Evolutionary conservation across 1,140 invertebrate species (phyloP), one percentile per base, ranked within the genome.

Genomic region (Amphibalanus amphitrite): DNA sequence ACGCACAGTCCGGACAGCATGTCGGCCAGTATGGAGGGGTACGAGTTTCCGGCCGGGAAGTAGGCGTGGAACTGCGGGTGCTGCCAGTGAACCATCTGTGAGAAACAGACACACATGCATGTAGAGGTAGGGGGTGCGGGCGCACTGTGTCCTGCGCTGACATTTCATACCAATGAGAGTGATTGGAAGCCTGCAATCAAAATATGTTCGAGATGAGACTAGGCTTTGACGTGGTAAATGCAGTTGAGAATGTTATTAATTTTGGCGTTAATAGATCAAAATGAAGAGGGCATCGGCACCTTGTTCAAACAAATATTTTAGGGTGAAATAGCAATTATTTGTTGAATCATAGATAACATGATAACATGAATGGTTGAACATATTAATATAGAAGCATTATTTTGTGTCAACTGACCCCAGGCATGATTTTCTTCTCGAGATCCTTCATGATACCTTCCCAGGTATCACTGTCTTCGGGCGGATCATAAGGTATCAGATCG

Each of bases 41-140:
- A 99, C 0, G 92, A 96, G 82, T 98, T 98, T 29, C 96, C 97
- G 0, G 95, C 88, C 1, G 97, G 97, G 79, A 99, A 99, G 79
- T 99, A 99, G 0, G 97, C 97, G 80, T 98, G 96, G 81, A 99
- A 99, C 69, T 93, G 83, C 0, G 97, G 97, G 85, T 99, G 97
- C 80, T 98, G 95, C 97, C 97, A 99, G 80, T 98, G 95, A 4
- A 67, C 65, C 65, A 67, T 67, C 65, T 67, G 28, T 1, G n/a
- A 28, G 4, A 3, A 3, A 28, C 8, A 67, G 10, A 28, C 25
- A 38, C 33, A 38, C 33, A 38, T n/a, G n/a, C n/a, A n/a, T n/a
- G n/a, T n/a, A n/a, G n/a, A n/a, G n/a, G n/a, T n/a, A n/a, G n/a
- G n/a, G n/a, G n/a, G 38, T 17, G 17, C 38, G 6, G 38, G 38